These are phyloP conservation scores for Hypena proboscidalis DNA, from an alignment of 2,888 invertebrate genomes.

Conservation along the genomic window DNA sequence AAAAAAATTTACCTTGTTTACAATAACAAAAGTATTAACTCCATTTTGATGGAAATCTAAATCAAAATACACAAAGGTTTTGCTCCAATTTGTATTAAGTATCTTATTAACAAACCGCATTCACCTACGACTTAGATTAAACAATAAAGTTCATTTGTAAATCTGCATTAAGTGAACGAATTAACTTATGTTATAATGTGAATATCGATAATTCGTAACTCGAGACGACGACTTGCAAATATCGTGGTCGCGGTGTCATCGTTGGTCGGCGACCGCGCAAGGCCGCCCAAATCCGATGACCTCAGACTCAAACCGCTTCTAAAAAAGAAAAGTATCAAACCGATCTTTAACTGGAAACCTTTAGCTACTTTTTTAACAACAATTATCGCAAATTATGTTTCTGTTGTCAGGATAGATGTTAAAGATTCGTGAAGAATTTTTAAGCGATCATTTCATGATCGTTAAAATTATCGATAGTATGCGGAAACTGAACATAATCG, in stretches of 20 bases:
- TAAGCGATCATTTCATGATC: slow-evolving; percentile 33
- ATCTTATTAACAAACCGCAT: slow-evolving; percentile 38
- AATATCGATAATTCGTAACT: slow-evolving; percentile 36
- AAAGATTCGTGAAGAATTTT: slow-evolving; percentile 25
- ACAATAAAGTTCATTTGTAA: slow-evolving; percentile 31
- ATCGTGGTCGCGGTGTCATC: slow-evolving; percentile 67
- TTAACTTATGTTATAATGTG: slow-evolving; percentile 38
- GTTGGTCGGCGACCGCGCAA: slow-evolving; percentile 82
- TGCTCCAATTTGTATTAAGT: slow-evolving; percentile 48
- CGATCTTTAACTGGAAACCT: too few relatives aligned
- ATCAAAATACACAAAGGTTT: slow-evolving; percentile 19
- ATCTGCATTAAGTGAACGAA: slow-evolving; percentile 29
- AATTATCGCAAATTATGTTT: slow-evolving; percentile 29
- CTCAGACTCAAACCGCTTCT: too few relatives aligned
- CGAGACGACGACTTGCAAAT: slow-evolving; percentile 58
- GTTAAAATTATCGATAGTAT: slow-evolving; percentile 30
- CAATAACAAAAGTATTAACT: slow-evolving; percentile 1
- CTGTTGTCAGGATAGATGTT: slow-evolving; percentile 23
- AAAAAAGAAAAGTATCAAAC: slow-evolving; percentile 50
- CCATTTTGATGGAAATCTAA: slow-evolving; percentile 16
- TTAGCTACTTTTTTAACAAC: slow-evolving; percentile 24
- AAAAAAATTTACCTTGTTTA: background rate
- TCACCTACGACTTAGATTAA: slow-evolving; percentile 35
- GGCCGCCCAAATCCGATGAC: slow-evolving; percentile 80
- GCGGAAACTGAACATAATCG: slow-evolving; percentile 37